These are phyloP conservation scores for Masticophis lateralis DNA, from an alignment of 2,797 vertebrate genomes.

Conservation along the genomic window DNA sequence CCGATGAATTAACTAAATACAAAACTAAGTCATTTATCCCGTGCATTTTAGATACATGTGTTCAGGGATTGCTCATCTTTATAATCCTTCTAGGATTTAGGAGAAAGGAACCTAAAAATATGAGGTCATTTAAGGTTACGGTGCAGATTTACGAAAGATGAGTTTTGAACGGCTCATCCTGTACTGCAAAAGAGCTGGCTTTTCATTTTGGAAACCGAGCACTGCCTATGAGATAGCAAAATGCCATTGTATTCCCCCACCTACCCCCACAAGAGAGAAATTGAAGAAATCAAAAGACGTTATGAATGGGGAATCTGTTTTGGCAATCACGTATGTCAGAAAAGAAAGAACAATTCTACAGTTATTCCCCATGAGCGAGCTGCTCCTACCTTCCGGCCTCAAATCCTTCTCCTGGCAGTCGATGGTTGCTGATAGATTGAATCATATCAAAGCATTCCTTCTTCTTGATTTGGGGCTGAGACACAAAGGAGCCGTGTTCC, in stretches of 20 bases:
- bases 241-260: not conserved
- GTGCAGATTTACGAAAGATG: not conserved
- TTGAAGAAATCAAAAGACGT: not conserved
- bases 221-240: not conserved
- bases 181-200: not conserved
- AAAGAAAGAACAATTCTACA: not conserved
- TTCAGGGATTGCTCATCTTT: not conserved
- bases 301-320: conserved; percentile 16
- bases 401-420: not conserved
- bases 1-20: not conserved
- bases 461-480: not conserved
- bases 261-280: not conserved
- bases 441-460: conserved; percentile 19
- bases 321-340: not conserved
- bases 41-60: not conserved
- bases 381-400: not conserved
- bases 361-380: not conserved
- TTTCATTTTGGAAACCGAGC: not conserved
- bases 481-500: conserved; percentile 15
- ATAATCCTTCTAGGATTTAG: not conserved
- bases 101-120: not conserved
- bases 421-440: conserved; percentile 1
- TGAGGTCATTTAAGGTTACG: not conserved
- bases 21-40: not conserved
- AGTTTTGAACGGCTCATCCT: not conserved